phyloP scores from a whole-genome alignment of 37 sponge, comb jelly and placozoan genomes.

The Lycopodina hypogea region DNA sequence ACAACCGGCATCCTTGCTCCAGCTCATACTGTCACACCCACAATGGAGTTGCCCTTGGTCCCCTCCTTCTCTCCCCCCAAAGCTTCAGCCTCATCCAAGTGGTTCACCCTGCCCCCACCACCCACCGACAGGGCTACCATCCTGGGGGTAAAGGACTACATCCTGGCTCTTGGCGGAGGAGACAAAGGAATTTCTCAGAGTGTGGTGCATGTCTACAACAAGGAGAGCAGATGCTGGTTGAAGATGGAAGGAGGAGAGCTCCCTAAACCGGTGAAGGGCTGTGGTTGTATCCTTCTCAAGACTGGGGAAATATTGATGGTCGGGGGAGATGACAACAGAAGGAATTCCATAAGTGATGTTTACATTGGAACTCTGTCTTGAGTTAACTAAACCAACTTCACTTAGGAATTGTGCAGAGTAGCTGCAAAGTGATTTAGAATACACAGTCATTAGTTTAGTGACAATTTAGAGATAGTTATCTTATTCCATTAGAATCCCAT shows the following conservation, averaged over 20 bases:
- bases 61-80: too few species aligned
- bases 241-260: background rate
- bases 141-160: background rate
- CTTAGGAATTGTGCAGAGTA: too few species aligned
- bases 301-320: background rate
- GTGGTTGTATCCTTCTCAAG: background rate
- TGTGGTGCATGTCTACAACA: background rate
- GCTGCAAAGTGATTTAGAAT: too few species aligned
- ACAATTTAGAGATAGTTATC: too few species aligned
- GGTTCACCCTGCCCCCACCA: background rate
- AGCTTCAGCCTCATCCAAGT: background rate
- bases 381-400: too few species aligned
- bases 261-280: background rate
- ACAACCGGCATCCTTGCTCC: too few species aligned
- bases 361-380: conserved; percentile 3
- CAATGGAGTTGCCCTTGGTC: too few species aligned
- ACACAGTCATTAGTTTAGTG: too few species aligned
- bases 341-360: background rate
- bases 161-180: background rate
- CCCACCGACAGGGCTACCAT: background rate
- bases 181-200: background rate
- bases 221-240: conserved; percentile 2
- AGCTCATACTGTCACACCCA: too few species aligned
- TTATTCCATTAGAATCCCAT: too few species aligned
- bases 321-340: background rate